Evolutionary conservation across 2,797 vertebrate genomes (phyloP), one percentile per base, ranked within the genome.

Genomic region (Pampus argenteus): DNA sequence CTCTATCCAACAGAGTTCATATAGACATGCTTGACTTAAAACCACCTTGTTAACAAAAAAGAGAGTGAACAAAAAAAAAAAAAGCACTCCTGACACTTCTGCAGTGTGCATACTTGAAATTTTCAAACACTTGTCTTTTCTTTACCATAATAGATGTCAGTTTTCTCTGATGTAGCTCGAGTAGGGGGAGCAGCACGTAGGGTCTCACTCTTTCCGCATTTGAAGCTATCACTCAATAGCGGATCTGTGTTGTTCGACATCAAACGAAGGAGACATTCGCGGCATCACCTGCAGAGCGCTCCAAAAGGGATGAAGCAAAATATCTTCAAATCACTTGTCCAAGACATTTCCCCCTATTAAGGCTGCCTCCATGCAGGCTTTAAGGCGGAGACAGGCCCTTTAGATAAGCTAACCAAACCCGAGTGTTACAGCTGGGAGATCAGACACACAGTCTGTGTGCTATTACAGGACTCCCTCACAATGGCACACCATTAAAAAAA

Each of bases 271-370:
- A 88, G 90, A 89, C 94, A 94, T 95, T 95, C 93, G 93, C 88
- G 63, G 95, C 95, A 95, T 98, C 96, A 98, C 98, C 97, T 98
- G 97, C 97, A 94, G 96, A 94, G 96, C 85, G 88, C 89, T 96
- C 95, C 95, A 95, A 96, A 96, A 96, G 94, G 94, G 96, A 96
- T 95, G 95, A 95, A 96, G 96, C 95, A 95, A 97, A 96, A 96
- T 96, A 97, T 97, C 97, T 98, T 98, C 96, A 98, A 97, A 99
- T 98, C 97, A 97, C 96, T 97, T 97, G 96, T 96, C 96, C 96
- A 96, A 98, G 96, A 98, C 97, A 97, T 96, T 97, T 97, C 93
- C 95, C 95, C 95, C 94, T 96, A 97, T 98, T 98, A 97, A 96
- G 94, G 95, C 94, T 95, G 94, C 94, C 94, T 92, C 93, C 91